Percentiles rank a stretch among this genome's conserved stretches.
These are phyloP conservation scores for Cariama cristata DNA, from an alignment of 2,113 vertebrate genomes.

Conservation along the genomic window DNA sequence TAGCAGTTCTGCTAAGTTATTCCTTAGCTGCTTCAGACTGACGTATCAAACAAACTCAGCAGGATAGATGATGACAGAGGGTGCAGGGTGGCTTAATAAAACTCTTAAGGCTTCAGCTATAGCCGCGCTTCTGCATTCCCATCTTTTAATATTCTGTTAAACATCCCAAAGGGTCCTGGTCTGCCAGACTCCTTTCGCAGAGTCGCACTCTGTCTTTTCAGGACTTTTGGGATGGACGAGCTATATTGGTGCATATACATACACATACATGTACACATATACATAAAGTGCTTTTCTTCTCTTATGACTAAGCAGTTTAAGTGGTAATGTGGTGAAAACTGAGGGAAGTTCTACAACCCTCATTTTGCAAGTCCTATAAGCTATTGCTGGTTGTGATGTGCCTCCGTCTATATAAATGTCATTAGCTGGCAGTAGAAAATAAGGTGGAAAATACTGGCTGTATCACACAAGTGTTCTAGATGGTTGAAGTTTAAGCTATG, in stretches of 20 bases:
- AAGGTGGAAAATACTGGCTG: neutral
- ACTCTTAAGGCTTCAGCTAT: neutral
- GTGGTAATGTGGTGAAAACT: neutral
- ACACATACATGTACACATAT: no score
- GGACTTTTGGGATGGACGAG: neutral
- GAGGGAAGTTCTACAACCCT: neutral
- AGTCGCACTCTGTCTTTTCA: neutral
- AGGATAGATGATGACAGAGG: neutral
- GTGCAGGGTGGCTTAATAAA: neutral
- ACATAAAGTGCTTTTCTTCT: neutral
- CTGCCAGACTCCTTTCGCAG: neutral
- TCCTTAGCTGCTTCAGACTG: neutral
- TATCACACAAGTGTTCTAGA: neutral
- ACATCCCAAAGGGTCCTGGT: neutral
- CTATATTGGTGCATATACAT: neutral
- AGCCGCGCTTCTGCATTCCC: neutral
- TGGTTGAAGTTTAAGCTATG: neutral
- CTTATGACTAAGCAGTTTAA: neutral
- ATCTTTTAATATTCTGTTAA: neutral
- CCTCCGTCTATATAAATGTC: neutral
- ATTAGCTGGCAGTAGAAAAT: neutral
- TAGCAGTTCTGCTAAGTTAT: neutral
- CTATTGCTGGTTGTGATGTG: neutral
- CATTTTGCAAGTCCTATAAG: neutral
- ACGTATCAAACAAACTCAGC: neutral